phyloP scores from a whole-genome alignment of 2,113 vertebrate genomes.

The Halichoeres trimaculatus region DNA sequence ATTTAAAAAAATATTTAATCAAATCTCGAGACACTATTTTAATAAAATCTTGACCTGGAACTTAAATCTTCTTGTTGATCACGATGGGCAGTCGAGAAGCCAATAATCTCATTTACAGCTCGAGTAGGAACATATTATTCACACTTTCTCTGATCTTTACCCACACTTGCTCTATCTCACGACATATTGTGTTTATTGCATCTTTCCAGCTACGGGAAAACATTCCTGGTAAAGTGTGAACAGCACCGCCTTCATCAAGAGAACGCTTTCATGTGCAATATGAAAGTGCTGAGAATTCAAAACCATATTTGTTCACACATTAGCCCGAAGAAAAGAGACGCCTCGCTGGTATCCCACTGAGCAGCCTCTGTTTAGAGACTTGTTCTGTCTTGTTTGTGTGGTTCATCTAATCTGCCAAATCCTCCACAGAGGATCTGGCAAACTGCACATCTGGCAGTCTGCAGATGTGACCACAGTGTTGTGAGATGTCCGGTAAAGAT shows the following conservation, averaged over 20 bases:
- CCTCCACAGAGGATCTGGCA: conserved; percentile 37
- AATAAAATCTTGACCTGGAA: not conserved
- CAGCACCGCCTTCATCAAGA: not conserved
- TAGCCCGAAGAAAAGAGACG: conserved; percentile 1
- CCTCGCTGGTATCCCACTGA: conserved; percentile 1
- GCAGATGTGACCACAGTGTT: conserved; percentile 52
- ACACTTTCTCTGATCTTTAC: not conserved
- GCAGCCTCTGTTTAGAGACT: conserved; percentile 34
- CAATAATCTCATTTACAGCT: not conserved
- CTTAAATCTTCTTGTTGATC: not conserved
- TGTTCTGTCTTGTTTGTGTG: conserved; percentile 68
- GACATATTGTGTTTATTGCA: conserved; percentile 3
- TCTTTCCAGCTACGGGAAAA: not conserved
- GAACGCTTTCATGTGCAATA: not conserved
- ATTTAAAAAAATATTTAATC: not conserved
- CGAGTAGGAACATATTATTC: not conserved
- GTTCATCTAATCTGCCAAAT: conserved; percentile 63
- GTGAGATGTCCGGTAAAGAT: conserved; percentile 37
- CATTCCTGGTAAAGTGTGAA: not conserved
- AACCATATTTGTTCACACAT: not conserved
- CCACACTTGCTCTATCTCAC: not conserved
- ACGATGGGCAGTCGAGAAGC: not conserved
- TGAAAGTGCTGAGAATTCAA: not conserved
- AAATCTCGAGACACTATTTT: not conserved
- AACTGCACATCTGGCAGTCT: conserved; percentile 54